These are phyloP conservation scores for Ormyrus nitidulus DNA, from an alignment of 2,888 invertebrate species.

Conservation along the genomic window DNA sequence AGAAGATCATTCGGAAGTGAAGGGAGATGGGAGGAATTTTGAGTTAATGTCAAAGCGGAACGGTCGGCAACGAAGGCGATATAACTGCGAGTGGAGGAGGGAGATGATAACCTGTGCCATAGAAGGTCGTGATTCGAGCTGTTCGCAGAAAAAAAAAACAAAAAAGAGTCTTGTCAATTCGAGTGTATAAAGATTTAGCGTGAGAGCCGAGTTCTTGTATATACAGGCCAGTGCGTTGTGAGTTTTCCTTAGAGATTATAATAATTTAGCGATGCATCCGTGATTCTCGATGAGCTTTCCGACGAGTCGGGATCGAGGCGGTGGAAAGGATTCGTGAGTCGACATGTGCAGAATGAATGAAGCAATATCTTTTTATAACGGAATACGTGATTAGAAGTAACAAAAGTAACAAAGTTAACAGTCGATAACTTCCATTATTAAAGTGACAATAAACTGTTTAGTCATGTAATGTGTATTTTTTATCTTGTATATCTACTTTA, in stretches of 20 bases:
- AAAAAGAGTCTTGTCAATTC: slow-evolving; percentile 21
- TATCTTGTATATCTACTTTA: slow-evolving; percentile 25
- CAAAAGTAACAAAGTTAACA: slow-evolving; percentile 13
- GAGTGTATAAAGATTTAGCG: slow-evolving; percentile 24
- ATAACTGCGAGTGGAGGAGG: too few species aligned
- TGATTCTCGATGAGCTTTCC: slow-evolving; percentile 11
- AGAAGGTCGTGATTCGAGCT: slow-evolving; percentile 20
- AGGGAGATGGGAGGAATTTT: too few species aligned
- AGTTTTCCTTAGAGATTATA: slow-evolving; percentile 14
- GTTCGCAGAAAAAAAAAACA: background rate
- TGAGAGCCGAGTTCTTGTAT: slow-evolving; percentile 39
- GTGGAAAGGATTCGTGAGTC: background rate
- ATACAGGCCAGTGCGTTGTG: slow-evolving; percentile 50
- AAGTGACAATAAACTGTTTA: slow-evolving; percentile 34
- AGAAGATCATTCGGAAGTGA: slow-evolving; percentile 61
- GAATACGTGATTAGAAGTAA: background rate
- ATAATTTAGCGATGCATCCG: background rate
- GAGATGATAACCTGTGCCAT: slow-evolving; percentile 42
- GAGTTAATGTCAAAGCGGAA: too few species aligned
- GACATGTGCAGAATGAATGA: background rate
- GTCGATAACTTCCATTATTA: slow-evolving; percentile 19
- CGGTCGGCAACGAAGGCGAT: too few species aligned
- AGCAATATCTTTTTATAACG: slow-evolving; percentile 10
- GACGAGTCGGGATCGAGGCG: background rate
- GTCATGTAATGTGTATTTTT: slow-evolving; percentile 31